Conservation (phyloP, 1,140 invertebrate species). For the Drosophila triauraria region DNA sequence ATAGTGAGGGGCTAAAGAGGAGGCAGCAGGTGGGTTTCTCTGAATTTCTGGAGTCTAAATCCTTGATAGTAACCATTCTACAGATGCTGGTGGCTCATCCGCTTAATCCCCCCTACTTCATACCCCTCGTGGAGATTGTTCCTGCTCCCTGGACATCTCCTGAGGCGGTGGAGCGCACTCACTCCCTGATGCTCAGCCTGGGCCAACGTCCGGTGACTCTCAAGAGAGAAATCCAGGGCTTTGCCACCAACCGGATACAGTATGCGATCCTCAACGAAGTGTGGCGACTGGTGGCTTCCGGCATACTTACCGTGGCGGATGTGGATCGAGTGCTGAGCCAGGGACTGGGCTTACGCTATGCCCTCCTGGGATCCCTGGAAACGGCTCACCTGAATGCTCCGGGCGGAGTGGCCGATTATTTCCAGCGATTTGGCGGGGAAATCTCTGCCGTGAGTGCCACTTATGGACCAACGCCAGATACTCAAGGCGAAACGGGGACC, state of each 20-base stretch:
- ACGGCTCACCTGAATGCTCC: conserved; percentile 97
- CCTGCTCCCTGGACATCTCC: conserved; percentile 95
- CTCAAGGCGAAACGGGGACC: conserved; percentile 87
- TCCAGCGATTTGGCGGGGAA: conserved; percentile 89
- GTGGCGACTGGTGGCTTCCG: conserved; percentile 93
- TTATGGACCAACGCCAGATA: conserved; percentile 90
- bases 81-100: conserved; percentile 91
- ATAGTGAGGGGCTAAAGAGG: conserved; percentile 88
- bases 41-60: no score
- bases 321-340: conserved; percentile 97
- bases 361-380: conserved; percentile 96
- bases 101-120: conserved; percentile 98
- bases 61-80: neutral
- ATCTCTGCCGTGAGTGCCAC: conserved; percentile 92
- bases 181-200: conserved; percentile 93
- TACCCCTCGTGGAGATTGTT: conserved; percentile 96
- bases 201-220: conserved; percentile 95
- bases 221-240: conserved; percentile 94
- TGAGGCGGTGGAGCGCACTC: conserved; percentile 86
- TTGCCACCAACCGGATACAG: conserved; percentile 97
- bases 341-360: conserved; percentile 97
- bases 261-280: conserved; percentile 97
- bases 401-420: conserved; percentile 90
- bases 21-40: conserved; percentile 55
- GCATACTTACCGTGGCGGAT: conserved; percentile 94